Percentiles rank a stretch among this genome's conserved stretches.
Conservation (phyloP, 2,888 invertebrate species). For the Yponomeuta evonymella region DNA sequence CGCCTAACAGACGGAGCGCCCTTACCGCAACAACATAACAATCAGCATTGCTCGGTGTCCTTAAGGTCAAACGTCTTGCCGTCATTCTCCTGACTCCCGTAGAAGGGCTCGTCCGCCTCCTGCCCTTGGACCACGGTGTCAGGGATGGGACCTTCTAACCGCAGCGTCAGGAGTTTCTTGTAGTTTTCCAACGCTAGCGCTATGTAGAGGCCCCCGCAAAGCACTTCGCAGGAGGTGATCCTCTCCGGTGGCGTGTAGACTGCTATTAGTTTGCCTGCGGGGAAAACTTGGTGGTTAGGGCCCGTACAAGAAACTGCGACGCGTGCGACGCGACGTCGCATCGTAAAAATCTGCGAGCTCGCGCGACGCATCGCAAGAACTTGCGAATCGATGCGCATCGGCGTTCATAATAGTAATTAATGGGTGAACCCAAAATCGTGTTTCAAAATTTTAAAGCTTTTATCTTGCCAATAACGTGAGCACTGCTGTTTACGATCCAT, state of each 20-base stretch:
- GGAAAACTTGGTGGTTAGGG: too few relatives aligned
- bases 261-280: constrained; percentile 84
- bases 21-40: constrained; percentile 20
- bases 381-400: too few relatives aligned
- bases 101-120: constrained; percentile 40
- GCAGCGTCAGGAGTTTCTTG: constrained; percentile 79
- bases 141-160: constrained; percentile 63
- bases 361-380: too few relatives aligned
- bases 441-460: too few relatives aligned
- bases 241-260: constrained; percentile 86
- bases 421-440: too few relatives aligned
- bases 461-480: too few relatives aligned
- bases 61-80: constrained; percentile 77
- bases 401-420: too few relatives aligned
- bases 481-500: too few relatives aligned
- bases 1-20: neutral
- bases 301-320: neutral
- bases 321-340: too few relatives aligned
- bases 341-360: too few relatives aligned
- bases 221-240: constrained; percentile 85
- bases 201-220: constrained; percentile 82
- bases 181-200: constrained; percentile 82
- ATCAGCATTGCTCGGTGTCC: constrained; percentile 56
- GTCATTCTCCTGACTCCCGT: constrained; percentile 74
- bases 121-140: constrained; percentile 52